Percentiles rank a stretch among this genome's conserved stretches.
These are phyloP conservation scores for Sminthopsis crassicaudata DNA, from an alignment of 2,113 vertebrate species.

Conservation along the genomic window DNA sequence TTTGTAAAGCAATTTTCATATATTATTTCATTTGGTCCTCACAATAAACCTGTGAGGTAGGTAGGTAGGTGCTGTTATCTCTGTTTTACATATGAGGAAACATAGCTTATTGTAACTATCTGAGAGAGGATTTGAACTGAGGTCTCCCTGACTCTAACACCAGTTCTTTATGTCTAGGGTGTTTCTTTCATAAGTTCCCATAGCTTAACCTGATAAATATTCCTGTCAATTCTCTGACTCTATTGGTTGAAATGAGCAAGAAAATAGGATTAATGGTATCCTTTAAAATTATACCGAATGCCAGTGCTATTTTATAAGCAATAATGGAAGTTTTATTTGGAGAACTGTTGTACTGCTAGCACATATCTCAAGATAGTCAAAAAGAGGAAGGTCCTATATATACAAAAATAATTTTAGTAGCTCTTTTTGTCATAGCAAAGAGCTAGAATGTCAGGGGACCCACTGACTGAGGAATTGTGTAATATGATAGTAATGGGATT, in stretches of 20 bases:
- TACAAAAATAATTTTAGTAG: neutral
- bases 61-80: neutral
- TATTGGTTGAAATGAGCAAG: neutral
- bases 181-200: neutral
- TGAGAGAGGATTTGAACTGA: neutral
- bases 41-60: neutral
- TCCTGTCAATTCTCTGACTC: neutral
- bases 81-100: neutral
- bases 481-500: neutral
- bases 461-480: neutral
- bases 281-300: neutral
- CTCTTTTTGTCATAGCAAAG: neutral
- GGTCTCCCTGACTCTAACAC: neutral
- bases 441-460: neutral
- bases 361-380: neutral
- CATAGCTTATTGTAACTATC: neutral
- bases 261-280: neutral
- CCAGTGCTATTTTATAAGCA: constrained; percentile 34
- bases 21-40: neutral
- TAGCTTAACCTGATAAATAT: neutral
- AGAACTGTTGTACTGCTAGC: neutral
- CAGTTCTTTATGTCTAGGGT: neutral
- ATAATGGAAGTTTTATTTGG: constrained; percentile 29
- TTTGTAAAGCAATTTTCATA: neutral
- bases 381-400: neutral